Base-by-base conservation (phyloP, 2,797 vertebrate genomes). In the Arnoldichthys spilopterus region DNA sequence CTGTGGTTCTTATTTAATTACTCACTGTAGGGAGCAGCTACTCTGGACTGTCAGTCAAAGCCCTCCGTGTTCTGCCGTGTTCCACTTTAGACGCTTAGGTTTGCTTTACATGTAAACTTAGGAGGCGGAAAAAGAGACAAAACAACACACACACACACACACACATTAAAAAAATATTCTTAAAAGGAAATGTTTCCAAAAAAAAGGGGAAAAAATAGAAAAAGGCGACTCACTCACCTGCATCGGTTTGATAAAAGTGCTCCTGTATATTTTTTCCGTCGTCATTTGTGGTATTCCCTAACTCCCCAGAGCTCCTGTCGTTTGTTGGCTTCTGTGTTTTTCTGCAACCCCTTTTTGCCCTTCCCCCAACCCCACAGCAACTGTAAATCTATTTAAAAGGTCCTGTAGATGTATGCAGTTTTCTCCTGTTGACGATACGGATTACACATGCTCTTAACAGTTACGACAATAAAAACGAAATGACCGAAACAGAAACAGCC, bases 341-440 rank as follows among this genome's bases (percentile, higher is more conserved):
- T 91, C 91, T 83, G 92, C 91, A 91, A 87, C 81, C 85, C 73
- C 45, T 15, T 87, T 88, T 88, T 86, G 87, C 84, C 89, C 78
- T 32, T 51, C 15, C 13, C 82, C 81, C 81, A 79, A 86, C 85
- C 89, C 87, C 82, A 88, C 90, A 88, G 93, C 93, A 91, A 89
- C 87, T 93, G 93, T 94, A 93, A 93, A 92, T 94, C 93, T 94
- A 94, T 92, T 93, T 93, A 91, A 93, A 92, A 93, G 86, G 90
- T 93, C 90, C 93, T 92, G 91, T 94, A 93, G 92, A 93, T 94
- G 93, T 95, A 92, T 84, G 92, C 92, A 90, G 89, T 94, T 93
- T 93, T 82, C 89, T 93, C 92, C 91, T 92, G 90, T 93, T 93
- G 92, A 92, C 94, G 91, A 93, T 88, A 90, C 89, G 83, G 90